A percentile compares a stretch with the other conserved stretches of the same genome.
Conservation (phyloP, 2,797 vertebrate genomes). For the Oreortyx pictus region DNA sequence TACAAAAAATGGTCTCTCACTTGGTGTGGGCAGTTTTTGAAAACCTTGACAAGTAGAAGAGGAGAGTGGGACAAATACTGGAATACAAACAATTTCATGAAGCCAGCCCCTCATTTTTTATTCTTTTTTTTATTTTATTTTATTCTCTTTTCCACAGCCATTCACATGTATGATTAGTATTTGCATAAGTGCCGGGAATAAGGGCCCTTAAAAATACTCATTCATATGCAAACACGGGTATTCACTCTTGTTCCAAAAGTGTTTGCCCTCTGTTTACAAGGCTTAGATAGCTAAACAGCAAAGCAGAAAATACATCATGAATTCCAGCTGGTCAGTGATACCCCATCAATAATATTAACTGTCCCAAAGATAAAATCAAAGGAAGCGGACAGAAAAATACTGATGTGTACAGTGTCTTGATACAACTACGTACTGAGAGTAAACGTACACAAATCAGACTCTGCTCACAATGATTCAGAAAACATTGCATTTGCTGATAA, state of each 20-base stretch:
- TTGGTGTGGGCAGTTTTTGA: background rate
- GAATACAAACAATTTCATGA: conserved; percentile 35
- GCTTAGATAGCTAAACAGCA: background rate
- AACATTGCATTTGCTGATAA: background rate
- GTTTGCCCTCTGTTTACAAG: conserved; percentile 41
- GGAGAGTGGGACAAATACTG: background rate
- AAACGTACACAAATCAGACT: background rate
- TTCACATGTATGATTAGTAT: conserved; percentile 53
- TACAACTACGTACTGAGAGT: background rate
- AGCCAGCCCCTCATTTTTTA: background rate
- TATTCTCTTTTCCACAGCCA: conserved; percentile 12
- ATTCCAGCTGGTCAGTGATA: conserved; percentile 30
- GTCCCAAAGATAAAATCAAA: background rate
- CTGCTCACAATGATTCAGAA: background rate
- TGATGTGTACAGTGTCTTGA: background rate
- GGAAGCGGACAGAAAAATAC: background rate
- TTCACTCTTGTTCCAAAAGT: conserved; percentile 40
- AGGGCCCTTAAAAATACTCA: background rate
- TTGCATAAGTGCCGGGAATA: conserved; percentile 58
- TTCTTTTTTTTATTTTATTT: background rate
- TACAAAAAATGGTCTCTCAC: background rate
- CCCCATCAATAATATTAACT: background rate
- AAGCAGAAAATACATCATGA: conserved; percentile 2
- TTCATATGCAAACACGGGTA: conserved; percentile 60
- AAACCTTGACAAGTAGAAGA: background rate